Conservation (phyloP, 2,113 vertebrate species). For the Cariama cristata region DNA sequence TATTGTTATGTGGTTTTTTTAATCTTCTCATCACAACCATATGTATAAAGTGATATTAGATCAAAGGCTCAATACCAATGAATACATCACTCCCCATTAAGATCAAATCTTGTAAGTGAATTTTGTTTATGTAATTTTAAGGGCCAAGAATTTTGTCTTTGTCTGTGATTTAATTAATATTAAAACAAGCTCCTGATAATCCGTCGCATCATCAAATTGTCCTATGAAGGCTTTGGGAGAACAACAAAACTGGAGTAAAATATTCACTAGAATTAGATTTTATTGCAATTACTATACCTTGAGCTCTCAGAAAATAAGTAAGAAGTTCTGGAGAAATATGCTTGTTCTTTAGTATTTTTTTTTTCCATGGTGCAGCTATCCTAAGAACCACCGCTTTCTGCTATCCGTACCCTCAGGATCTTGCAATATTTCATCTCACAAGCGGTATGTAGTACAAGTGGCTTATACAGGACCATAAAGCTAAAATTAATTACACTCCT, state of each 20-base stretch:
- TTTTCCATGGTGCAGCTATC: neutral
- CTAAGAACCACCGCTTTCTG: neutral
- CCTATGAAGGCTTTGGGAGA: neutral
- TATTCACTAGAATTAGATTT: neutral
- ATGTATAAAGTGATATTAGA: neutral
- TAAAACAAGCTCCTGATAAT: slow-evolving; percentile 1
- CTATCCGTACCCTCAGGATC: neutral
- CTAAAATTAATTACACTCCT: neutral
- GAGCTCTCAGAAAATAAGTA: neutral
- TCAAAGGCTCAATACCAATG: neutral
- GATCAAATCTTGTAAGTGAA: neutral
- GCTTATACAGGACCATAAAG: neutral
- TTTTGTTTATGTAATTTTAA: slow-evolving; percentile 11
- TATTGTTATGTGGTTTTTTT: neutral
- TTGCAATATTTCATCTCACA: neutral
- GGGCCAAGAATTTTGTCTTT: neutral
- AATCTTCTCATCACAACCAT: neutral
- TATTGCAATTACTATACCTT: neutral
- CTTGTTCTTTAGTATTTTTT: neutral
- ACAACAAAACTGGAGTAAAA: neutral
- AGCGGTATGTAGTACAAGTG: neutral
- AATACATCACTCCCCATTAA: neutral
- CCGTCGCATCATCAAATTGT: neutral
- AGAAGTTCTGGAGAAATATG: neutral
- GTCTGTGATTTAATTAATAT: slow-evolving; percentile 9